Percentiles rank a stretch among this genome's conserved stretches.
Conservation (phyloP, 2,888 invertebrate species). For the Heteromyza rotundicornis region DNA sequence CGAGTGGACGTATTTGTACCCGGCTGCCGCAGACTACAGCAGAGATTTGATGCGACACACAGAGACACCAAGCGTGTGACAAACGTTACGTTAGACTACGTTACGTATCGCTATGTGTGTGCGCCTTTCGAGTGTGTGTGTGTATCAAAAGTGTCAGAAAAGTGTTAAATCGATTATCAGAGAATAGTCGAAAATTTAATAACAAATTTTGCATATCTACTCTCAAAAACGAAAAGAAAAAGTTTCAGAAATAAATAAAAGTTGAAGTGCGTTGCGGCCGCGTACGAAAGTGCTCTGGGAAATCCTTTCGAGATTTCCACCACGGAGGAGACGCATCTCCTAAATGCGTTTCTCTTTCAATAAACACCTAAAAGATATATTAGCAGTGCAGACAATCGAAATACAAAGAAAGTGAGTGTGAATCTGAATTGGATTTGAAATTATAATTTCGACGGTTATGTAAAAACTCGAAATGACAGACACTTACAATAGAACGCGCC, state of each 20-base stretch:
- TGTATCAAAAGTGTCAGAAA: neutral
- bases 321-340: conserved; percentile 24
- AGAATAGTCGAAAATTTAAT: too few species aligned
- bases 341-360: conserved; percentile 28
- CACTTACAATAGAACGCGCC: too few species aligned
- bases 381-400: neutral
- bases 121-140: neutral
- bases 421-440: neutral
- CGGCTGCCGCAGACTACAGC: neutral
- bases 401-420: neutral
- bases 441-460: neutral
- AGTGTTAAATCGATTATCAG: too few species aligned
- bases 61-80: neutral
- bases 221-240: neutral
- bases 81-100: neutral
- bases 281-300: too few species aligned
- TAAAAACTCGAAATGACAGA: neutral
- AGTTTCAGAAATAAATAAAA: too few species aligned
- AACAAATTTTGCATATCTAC: too few species aligned
- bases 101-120: neutral
- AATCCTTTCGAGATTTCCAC: too few species aligned
- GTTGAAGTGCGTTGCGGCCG: too few species aligned
- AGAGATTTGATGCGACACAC: too few species aligned
- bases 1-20: conserved; percentile 49
- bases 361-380: conserved; percentile 28